Conservation (phyloP, 2,888 invertebrate genomes). For the Allacma fusca region DNA sequence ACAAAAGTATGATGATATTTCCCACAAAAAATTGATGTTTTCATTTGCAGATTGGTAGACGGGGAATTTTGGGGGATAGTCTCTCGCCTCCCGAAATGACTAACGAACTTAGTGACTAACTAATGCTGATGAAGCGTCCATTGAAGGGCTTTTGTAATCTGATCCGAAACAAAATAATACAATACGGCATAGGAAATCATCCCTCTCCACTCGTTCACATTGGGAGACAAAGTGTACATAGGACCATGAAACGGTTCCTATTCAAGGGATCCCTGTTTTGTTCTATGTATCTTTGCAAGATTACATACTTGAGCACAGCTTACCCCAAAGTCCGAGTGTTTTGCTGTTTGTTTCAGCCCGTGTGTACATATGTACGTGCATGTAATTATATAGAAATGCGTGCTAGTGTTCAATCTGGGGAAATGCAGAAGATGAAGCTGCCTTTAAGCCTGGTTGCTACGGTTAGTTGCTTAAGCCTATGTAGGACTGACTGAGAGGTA, state of each 20-base stretch:
- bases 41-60: no score
- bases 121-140: slow-evolving; percentile 31
- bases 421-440: no score
- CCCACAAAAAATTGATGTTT: no score
- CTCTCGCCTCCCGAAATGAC: slow-evolving; percentile 21
- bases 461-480: slow-evolving; percentile 31
- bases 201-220: slow-evolving; percentile 5
- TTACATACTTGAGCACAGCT: slow-evolving; percentile 17
- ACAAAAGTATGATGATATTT: no score
- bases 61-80: no score
- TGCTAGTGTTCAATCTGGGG: no score
- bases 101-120: slow-evolving; percentile 39
- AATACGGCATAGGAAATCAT: slow-evolving; percentile 19
- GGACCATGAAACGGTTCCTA: slow-evolving; percentile 6
- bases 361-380: no score
- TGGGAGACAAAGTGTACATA: not conserved
- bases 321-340: slow-evolving; percentile 11
- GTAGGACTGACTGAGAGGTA: not conserved
- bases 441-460: no score
- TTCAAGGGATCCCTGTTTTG: not conserved
- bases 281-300: not conserved
- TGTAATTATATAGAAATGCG: not conserved
- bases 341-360: not conserved
- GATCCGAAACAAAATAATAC: slow-evolving; percentile 34
- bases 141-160: slow-evolving; percentile 30